phyloP scores from a whole-genome alignment of 2,888 invertebrate species.

The Adelognathus sp. region DNA sequence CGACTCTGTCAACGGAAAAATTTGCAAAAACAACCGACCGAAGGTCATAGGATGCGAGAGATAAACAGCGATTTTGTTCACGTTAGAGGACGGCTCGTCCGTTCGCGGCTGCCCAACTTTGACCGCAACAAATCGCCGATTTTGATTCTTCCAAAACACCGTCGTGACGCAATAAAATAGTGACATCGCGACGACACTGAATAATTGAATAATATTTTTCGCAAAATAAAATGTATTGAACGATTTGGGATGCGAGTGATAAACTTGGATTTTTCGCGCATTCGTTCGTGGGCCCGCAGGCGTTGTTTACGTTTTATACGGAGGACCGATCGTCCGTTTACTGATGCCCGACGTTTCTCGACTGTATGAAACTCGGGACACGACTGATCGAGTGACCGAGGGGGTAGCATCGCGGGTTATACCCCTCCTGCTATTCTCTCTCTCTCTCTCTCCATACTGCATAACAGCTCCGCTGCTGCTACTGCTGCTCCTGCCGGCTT shows the following conservation, averaged over 20 bases:
- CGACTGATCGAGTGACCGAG: constrained; percentile 81
- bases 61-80: too few relatives aligned
- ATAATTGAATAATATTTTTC: neutral
- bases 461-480: constrained; percentile 49
- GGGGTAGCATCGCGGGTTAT: constrained; percentile 78
- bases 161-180: too few relatives aligned
- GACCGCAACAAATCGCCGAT: too few relatives aligned
- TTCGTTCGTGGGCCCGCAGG: neutral
- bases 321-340: constrained; percentile 45
- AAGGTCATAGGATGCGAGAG: too few relatives aligned
- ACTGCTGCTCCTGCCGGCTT: constrained; percentile 70
- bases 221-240: neutral
- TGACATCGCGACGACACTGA: too few relatives aligned
- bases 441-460: too few relatives aligned
- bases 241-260: neutral
- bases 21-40: too few relatives aligned
- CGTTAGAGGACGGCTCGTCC: too few relatives aligned
- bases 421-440: constrained; percentile 77
- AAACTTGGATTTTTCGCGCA: neutral
- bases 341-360: constrained; percentile 68
- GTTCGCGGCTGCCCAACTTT: too few relatives aligned
- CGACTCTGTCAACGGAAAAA: too few relatives aligned
- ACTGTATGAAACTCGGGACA: constrained; percentile 77
- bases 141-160: too few relatives aligned
- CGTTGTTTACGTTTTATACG: constrained; percentile 49